phyloP scores from a whole-genome alignment of 2,797 vertebrate genomes.

The Pantherophis alleghaniensis region DNA sequence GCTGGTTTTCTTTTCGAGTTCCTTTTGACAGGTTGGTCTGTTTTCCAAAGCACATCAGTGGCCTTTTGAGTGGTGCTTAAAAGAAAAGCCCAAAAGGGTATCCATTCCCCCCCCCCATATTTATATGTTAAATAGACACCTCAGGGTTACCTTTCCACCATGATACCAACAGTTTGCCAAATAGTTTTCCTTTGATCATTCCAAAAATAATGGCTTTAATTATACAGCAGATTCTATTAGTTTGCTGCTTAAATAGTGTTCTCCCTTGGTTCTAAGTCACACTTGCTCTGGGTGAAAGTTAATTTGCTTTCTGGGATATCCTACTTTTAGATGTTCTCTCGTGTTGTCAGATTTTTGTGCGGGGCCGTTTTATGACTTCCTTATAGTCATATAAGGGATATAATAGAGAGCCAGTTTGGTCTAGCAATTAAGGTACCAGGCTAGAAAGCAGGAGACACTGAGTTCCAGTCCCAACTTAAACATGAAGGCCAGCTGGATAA shows the following conservation, averaged over 20 bases:
- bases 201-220: conserved; percentile 39
- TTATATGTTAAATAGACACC: neutral
- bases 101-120: neutral
- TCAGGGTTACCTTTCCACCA: neutral
- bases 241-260: conserved; percentile 4
- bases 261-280: conserved; percentile 13
- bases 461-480: neutral
- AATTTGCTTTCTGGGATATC: conserved; percentile 39
- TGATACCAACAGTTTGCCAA: conserved; percentile 5
- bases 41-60: conserved; percentile 3
- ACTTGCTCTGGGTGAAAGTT: conserved; percentile 46
- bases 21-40: neutral
- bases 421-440: neutral
- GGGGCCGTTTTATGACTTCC: conserved; percentile 7
- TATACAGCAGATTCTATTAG: conserved; percentile 29
- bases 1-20: neutral
- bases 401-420: neutral
- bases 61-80: neutral
- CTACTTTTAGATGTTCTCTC: conserved; percentile 42
- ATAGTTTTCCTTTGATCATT: conserved; percentile 45
- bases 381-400: too few relatives aligned
- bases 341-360: neutral
- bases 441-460: neutral
- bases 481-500: neutral
- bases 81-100: neutral